Base-by-base conservation (phyloP, 2,113 vertebrate genomes). In the Leiothrix lutea region DNA sequence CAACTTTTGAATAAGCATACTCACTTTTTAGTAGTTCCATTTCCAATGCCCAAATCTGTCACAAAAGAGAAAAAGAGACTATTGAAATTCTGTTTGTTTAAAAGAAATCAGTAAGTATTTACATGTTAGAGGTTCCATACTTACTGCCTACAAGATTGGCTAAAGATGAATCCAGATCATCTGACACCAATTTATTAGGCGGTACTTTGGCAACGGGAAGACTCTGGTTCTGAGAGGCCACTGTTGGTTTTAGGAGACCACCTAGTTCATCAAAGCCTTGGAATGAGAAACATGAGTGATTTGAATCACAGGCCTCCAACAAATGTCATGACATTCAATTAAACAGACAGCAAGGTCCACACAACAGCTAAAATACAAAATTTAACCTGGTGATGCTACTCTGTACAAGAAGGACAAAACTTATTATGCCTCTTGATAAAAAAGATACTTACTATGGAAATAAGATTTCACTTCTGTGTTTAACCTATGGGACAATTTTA, bases 1-100 rank as follows among this genome's bases (percentile, higher is more conserved):
- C 36, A 33, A 25, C 16, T 47, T 90, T 9, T 44, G 22, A 64
- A 48, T 44, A 60, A 85, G 78, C 79, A 82, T 87, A 98, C 99
- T 99, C 97, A 99, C 99, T 99, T 99, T 97, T 99, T 99, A 95
- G 99, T 97, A 47, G 99, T 99, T 98, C 99, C 99, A 77, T 99
- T 99, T 97, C 99, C 99, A 91, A 99, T 99, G 94, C 99, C 99
- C 95, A 99, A 98, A 98, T 99, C 99, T 99, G 96, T 47, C 74
- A 98, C 11, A 86, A 83, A 85, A 38, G 6, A 91, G 33, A 88
- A 96, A 70, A 85, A 95, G 16, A 95, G 28, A 92, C 31, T 22
- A 70, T 20, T 98, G 53, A 86, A 74, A 90, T 74, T 91, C 44
- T 81, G 38, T 48, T 80, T 12, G 45, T 42, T 80, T 88, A 53